Percentiles rank a stretch among this genome's conserved stretches.
phyloP scores from a whole-genome alignment of 2,113 vertebrate genomes.

The Hippolais icterina region DNA sequence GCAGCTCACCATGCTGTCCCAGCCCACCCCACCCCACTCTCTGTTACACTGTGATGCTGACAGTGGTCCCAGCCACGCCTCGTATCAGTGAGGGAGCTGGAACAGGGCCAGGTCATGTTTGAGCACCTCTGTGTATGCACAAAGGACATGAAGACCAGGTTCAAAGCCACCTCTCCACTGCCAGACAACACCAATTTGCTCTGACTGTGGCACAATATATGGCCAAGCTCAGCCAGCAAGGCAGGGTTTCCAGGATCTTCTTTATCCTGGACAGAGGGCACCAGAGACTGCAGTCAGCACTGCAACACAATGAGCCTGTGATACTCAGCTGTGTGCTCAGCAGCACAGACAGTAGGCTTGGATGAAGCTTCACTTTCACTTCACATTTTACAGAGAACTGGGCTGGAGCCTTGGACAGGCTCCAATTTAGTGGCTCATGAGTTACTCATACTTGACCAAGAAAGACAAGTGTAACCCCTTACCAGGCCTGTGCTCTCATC shows the following conservation, averaged over 20 bases:
- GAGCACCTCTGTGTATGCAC: not conserved
- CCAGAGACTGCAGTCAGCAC: not conserved
- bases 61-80: fast-evolving
- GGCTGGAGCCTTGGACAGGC: not conserved
- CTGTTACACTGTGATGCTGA: not conserved
- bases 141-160: not conserved
- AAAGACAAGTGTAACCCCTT: constrained; percentile 27
- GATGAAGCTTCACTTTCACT: not conserved
- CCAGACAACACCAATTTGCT: not conserved
- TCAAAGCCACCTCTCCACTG: not conserved
- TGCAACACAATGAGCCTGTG: not conserved
- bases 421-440: not conserved
- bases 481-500: constrained; percentile 78
- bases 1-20: not conserved
- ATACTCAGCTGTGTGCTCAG: not conserved
- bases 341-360: not conserved
- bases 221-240: not conserved
- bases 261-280: not conserved
- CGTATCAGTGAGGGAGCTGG: not conserved
- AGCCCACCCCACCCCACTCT: not conserved
- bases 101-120: not conserved
- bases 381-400: not conserved
- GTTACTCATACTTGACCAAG: not conserved
- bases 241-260: not conserved
- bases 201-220: not conserved